These are phyloP conservation scores for Pholis gunnellus DNA, from an alignment of 2,113 vertebrate species.

Conservation along the genomic window DNA sequence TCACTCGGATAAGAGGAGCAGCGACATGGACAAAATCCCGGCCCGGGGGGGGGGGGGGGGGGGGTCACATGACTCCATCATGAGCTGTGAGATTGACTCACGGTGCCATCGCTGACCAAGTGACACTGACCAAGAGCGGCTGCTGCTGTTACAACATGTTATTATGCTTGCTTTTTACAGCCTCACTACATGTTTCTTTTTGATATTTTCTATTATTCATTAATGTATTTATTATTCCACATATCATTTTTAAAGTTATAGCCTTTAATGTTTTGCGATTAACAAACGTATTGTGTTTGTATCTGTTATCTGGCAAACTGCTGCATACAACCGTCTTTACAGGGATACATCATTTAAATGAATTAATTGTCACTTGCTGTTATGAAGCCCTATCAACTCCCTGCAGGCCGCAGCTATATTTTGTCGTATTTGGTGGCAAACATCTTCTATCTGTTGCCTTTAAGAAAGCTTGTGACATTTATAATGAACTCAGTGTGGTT, in stretches of 20 bases:
- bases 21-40: slow-evolving; percentile 19
- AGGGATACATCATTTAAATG: background rate
- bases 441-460: background rate
- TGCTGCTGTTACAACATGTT: background rate
- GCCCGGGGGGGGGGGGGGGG: slow-evolving; percentile 26
- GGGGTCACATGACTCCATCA: slow-evolving; percentile 56
- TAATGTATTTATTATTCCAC: background rate
- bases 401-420: background rate
- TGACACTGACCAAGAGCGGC: slow-evolving; percentile 14
- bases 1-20: slow-evolving; percentile 41
- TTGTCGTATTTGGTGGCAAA: background rate
- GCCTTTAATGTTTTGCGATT: background rate
- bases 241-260: background rate
- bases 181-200: background rate
- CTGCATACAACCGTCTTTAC: background rate
- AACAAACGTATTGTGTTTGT: background rate
- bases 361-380: background rate
- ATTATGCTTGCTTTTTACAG: rapidly evolving
- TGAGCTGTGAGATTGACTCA: slow-evolving; percentile 38
- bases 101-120: slow-evolving; percentile 4
- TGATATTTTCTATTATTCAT: background rate
- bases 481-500: background rate
- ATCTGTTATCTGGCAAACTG: background rate
- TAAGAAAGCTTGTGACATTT: background rate
- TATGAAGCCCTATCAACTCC: background rate